Evolutionary conservation across 2,113 vertebrate species (phyloP).

Genomic region (Archilochus colubris): DNA sequence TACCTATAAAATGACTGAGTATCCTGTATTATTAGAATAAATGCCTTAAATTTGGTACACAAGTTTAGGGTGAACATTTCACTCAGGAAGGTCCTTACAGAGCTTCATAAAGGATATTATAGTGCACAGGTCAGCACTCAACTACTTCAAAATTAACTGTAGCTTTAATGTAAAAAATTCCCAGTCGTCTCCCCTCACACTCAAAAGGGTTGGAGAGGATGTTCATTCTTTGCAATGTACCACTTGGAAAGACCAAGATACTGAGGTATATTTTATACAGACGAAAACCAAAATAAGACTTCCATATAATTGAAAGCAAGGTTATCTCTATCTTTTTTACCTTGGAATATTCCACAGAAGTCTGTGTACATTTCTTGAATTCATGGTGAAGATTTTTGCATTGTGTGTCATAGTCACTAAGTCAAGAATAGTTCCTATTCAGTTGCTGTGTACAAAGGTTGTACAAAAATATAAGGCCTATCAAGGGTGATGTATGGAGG

Average conservation of each 20-base stretch:
- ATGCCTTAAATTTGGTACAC: not conserved
- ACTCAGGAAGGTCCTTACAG: not conserved
- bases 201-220: slow-evolving; percentile 36
- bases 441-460: slow-evolving; percentile 24
- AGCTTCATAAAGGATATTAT: not conserved
- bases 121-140: slow-evolving; percentile 41
- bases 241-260: slow-evolving; percentile 42
- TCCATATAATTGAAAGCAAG: slow-evolving; percentile 60
- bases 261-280: slow-evolving; percentile 61
- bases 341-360: slow-evolving; percentile 38
- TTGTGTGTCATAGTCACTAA: not conserved
- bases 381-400: slow-evolving; percentile 15
- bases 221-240: slow-evolving; percentile 32
- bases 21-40: not conserved
- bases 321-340: slow-evolving; percentile 52
- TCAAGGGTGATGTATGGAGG: slow-evolving; percentile 35
- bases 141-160: slow-evolving; percentile 57
- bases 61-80: not conserved
- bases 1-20: not conserved
- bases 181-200: slow-evolving; percentile 23
- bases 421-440: slow-evolving; percentile 8
- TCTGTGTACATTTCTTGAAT: slow-evolving; percentile 38
- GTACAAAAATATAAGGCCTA: slow-evolving; percentile 26
- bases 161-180: slow-evolving; percentile 57
- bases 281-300: slow-evolving; percentile 60